A percentile compares a stretch with the other conserved stretches of the same genome.
Conservation (phyloP, 2,797 vertebrate species). For the Dryobates pubescens region DNA sequence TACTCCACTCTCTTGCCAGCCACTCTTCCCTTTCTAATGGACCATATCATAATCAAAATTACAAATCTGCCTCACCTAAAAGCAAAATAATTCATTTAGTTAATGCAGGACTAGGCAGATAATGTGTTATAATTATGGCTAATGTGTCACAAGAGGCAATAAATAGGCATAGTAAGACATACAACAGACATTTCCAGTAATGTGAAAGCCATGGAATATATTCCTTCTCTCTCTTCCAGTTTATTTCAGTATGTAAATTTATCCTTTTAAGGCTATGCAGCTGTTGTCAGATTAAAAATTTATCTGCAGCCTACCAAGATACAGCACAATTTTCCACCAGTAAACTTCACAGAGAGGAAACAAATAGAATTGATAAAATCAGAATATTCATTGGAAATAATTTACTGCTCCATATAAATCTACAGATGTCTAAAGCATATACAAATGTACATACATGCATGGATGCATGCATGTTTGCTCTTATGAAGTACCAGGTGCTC, state of each 20-base stretch:
- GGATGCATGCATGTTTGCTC: neutral
- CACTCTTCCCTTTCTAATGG: neutral
- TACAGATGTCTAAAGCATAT: neutral
- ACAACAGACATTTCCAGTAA: conserved; percentile 15
- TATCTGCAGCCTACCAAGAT: conserved; percentile 31
- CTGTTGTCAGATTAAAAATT: conserved; percentile 54
- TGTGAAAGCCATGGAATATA: conserved; percentile 9
- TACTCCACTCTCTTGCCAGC: neutral
- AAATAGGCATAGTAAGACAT: neutral
- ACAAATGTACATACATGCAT: neutral
- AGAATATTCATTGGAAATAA: conserved; percentile 35
- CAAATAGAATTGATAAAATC: conserved; percentile 56
- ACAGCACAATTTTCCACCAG: neutral
- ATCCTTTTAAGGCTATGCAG: conserved; percentile 34
- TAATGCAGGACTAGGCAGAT: conserved; percentile 2
- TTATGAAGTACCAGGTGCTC: neutral
- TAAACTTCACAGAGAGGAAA: conserved; percentile 19
- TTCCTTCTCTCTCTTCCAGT: neutral
- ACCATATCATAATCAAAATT: conserved; percentile 8
- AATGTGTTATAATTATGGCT: conserved; percentile 36
- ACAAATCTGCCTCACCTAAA: conserved; percentile 30
- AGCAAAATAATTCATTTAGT: conserved; percentile 34
- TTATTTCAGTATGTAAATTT: conserved; percentile 41
- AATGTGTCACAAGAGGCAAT: conserved; percentile 36
- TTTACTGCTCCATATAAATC: neutral